A percentile compares a stretch with the other conserved stretches of the same genome.
Conservation (phyloP, 2,888 invertebrate genomes). For the Drosophila prolongata region DNA sequence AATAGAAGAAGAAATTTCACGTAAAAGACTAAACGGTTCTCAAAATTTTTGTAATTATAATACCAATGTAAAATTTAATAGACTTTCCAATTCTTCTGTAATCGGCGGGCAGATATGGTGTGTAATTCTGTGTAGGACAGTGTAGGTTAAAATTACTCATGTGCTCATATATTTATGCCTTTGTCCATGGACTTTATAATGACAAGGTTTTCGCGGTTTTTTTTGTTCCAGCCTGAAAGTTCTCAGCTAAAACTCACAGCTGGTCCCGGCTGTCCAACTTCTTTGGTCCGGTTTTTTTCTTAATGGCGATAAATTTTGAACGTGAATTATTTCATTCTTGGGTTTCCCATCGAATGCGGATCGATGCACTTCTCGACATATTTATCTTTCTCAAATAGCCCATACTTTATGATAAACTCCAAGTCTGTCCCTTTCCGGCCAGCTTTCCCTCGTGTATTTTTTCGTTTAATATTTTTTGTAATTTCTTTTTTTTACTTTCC, state of each 20-base stretch:
- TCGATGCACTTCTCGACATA: conserved; percentile 67
- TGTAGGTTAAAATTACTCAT: conserved; percentile 36
- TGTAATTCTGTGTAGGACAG: neutral
- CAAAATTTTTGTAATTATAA: too few relatives aligned
- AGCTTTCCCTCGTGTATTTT: conserved; percentile 11
- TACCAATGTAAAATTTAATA: too few relatives aligned
- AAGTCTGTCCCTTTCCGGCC: conserved; percentile 2
- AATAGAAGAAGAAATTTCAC: too few relatives aligned
- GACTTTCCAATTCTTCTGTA: too few relatives aligned
- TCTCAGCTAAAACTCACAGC: conserved; percentile 34
- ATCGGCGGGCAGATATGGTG: too few relatives aligned
- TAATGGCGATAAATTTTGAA: conserved; percentile 25
- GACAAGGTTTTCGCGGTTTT: conserved; percentile 40
- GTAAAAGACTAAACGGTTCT: too few relatives aligned
- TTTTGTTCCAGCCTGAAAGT: conserved; percentile 5
- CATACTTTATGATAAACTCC: conserved; percentile 47
- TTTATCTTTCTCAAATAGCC: conserved; percentile 40
- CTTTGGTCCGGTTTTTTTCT: conserved; percentile 3
- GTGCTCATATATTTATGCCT: conserved; percentile 40
- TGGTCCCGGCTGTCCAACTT: conserved; percentile 13
- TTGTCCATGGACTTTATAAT: conserved; percentile 42
- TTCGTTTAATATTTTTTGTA: conserved; percentile 31
- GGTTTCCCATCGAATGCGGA: conserved; percentile 58
- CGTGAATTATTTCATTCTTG: conserved; percentile 31
- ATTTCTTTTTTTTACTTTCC: conserved; percentile 63